Percentiles rank a stretch among this genome's conserved stretches.
Conservation (phyloP, 1,140 invertebrate genomes). For the Papilio dardanus region DNA sequence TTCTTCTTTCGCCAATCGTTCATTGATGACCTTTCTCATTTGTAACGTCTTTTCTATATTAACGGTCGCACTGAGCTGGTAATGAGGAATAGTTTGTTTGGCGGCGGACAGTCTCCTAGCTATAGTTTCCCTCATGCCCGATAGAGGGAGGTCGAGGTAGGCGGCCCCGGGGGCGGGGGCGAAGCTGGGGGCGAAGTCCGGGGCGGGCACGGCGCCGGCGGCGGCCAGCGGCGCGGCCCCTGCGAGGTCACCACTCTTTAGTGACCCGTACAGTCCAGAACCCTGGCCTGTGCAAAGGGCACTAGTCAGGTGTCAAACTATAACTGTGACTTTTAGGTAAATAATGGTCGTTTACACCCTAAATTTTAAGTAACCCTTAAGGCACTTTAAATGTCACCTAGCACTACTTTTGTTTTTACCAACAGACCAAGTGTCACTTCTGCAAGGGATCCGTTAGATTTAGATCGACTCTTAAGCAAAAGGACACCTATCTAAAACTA, state of each 20-base stretch:
- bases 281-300: constrained; percentile 85
- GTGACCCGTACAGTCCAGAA: constrained; percentile 93
- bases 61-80: constrained; percentile 95
- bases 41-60: constrained; percentile 90
- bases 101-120: constrained; percentile 96
- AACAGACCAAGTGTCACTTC: no score
- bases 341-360: no score
- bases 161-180: constrained; percentile 72
- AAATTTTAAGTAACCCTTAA: no score
- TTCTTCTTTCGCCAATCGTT: constrained; percentile 89
- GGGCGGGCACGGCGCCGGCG: constrained; percentile 55
- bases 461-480: no score
- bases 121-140: constrained; percentile 94
- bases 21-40: constrained; percentile 88
- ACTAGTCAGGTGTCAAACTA: constrained; percentile 35
- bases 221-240: constrained; percentile 75
- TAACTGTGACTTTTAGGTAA: constrained; percentile 18
- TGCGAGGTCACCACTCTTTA: constrained; percentile 93
- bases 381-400: no score
- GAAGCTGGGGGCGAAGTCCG: constrained; percentile 58
- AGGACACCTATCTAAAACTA: no score
- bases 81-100: constrained; percentile 98
- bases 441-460: no score
- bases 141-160: constrained; percentile 93
- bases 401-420: no score